A percentile compares a stretch with the other conserved stretches of the same genome.
Conservation (phyloP, 2,888 invertebrate genomes). For the Encarsia formosa region DNA sequence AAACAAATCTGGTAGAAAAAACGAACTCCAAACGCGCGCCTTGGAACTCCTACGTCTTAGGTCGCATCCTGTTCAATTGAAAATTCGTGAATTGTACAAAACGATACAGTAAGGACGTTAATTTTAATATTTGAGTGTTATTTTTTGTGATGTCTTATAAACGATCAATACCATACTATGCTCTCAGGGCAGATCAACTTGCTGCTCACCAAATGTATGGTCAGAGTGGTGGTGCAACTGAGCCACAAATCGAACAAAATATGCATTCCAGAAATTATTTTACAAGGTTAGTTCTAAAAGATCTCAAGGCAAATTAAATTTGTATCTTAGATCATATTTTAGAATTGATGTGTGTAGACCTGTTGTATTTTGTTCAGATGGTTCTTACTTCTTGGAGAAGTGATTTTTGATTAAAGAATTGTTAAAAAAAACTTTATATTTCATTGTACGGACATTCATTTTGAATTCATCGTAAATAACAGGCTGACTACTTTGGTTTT, state of each 20-base stretch:
- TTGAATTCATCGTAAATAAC: too few relatives aligned
- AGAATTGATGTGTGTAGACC: too few relatives aligned
- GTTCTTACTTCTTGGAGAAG: background rate
- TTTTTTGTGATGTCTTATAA: background rate
- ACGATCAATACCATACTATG: constrained; percentile 10
- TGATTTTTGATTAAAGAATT: background rate
- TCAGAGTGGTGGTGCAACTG: constrained; percentile 41
- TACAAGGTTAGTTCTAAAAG: constrained; percentile 34
- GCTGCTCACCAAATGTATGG: constrained; percentile 46
- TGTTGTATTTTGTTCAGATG: too few relatives aligned
- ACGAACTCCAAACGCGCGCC: constrained; percentile 72
- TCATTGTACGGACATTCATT: too few relatives aligned
- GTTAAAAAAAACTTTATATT: too few relatives aligned
- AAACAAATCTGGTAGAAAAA: constrained; percentile 76
- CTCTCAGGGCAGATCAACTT: constrained; percentile 46
- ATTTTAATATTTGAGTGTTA: background rate
- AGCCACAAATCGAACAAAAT: constrained; percentile 46
- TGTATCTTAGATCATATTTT: background rate
- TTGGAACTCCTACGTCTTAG: constrained; percentile 65
- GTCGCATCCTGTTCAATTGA: constrained; percentile 60
- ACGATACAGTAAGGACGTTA: constrained; percentile 58
- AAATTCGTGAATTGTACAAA: constrained; percentile 67
- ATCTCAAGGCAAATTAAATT: background rate
- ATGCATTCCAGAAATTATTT: constrained; percentile 47
- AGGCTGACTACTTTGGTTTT: too few relatives aligned